Evolutionary conservation across 2,113 vertebrate species (phyloP), one percentile per base, ranked within the genome.

Genomic region (Pelvicachromis taeniatus): DNA sequence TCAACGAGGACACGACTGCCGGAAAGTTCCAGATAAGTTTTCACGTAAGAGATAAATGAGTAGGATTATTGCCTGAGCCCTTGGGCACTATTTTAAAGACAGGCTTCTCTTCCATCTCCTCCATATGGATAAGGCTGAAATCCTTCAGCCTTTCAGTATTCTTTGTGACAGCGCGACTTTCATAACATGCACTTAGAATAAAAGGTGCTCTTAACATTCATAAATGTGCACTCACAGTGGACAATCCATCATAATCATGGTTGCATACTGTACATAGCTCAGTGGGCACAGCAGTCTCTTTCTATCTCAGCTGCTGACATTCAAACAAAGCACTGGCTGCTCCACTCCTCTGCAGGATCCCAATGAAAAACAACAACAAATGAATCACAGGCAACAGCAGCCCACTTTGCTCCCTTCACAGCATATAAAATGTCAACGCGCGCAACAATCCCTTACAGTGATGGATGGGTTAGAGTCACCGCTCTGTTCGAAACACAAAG

Each of bases 361-460:
- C 80, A 45, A 82, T 70, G 86, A 93, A 92, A 92, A 94, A 94
- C 89, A 92, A 94, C 91, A 92, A 91, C 82, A 90, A 92, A 94
- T 93, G 93, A 94, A 92, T 94, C 93, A 90, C 87, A 70, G 91
- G 90, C 83, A 79, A 85, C 88, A 83, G 91, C 82, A 68, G 88
- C 90, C 91, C 88, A 85, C 89, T 93, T 90, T 88, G 86, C 91
- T 90, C 90, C 85, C 90, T 86, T 94, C 93, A 87, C 90, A 87
- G 91, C 82, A 48, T 86, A 93, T 81, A 85, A 94, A 95, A 94
- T 94, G 94, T 94, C 94, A 95, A 90, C 55, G 84, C 53, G 59
- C 92, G 92, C 90, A 89, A 87, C 91, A 87, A 88, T 92, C 81
- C 92, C 84, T 88, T 90, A 87, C 88, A 77, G 81, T 94, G 94